Base-by-base conservation (phyloP, 2,888 invertebrate genomes). In the Suillia variegata region DNA sequence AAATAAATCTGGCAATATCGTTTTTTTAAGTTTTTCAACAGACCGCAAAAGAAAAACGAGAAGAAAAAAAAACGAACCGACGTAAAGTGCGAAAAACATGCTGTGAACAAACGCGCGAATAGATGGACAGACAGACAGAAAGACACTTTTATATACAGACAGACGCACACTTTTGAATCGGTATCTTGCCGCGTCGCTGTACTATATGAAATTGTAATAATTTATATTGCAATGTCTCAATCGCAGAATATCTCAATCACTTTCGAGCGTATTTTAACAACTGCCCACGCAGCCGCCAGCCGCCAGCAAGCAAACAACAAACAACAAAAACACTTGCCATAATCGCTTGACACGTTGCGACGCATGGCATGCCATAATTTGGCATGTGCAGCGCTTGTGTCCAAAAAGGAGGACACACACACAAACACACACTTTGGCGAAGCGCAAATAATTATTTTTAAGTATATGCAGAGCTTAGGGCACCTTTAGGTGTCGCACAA, bases 371-470 rank as follows among this genome's bases (percentile, higher is more conserved):
- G n/a, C n/a, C n/a, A n/a, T n/a, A n/a, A n/a, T n/a, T n/a, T n/a
- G n/a, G n/a, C n/a, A n/a, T n/a, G n/a, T n/a, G n/a, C n/a, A n/a
- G n/a, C n/a, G n/a, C n/a, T n/a, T n/a, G n/a, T n/a, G n/a, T n/a
- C n/a, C n/a, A n/a, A n/a, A n/a, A n/a, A n/a, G n/a, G n/a, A n/a
- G n/a, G n/a, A n/a, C n/a, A n/a, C n/a, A n/a, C n/a, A n/a, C n/a
- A n/a, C n/a, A n/a, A n/a, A n/a, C n/a, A n/a, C n/a, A n/a, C n/a
- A n/a, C n/a, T n/a, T n/a, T n/a, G n/a, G n/a, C n/a, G n/a, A n/a
- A n/a, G n/a, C n/a, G n/a, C n/a, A 38, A 38, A 38, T 38, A 38
- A 38, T 38, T 38, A 38, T 13, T 38, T 38, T 38, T n/a, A 38
- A 38, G 38, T 38, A n/a, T 13, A 4, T 38, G 6, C 38, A 13